phyloP scores from a whole-genome alignment of 2,797 vertebrate genomes.

The Manis javanica region DNA sequence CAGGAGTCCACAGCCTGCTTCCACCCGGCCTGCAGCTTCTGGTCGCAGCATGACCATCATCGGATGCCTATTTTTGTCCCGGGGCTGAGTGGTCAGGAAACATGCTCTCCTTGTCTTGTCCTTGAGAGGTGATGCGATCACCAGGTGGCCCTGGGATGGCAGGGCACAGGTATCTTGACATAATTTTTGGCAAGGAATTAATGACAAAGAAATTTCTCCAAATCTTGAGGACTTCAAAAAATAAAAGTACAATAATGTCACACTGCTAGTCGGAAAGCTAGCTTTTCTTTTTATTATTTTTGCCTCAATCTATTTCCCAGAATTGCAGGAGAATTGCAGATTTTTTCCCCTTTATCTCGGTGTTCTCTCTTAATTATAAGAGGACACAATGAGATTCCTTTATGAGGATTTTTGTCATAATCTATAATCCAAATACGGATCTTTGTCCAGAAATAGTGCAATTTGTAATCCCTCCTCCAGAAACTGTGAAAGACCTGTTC shows the following conservation, averaged over 20 bases:
- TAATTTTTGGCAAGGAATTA: slow-evolving; percentile 83
- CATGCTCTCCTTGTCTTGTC: slow-evolving; percentile 62
- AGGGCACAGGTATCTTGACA: slow-evolving; percentile 76
- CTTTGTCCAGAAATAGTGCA: slow-evolving; percentile 34
- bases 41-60: slow-evolving; percentile 48
- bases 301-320: slow-evolving; percentile 70
- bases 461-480: not conserved
- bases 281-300: slow-evolving; percentile 77
- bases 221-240: slow-evolving; percentile 71
- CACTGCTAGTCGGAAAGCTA: slow-evolving; percentile 74
- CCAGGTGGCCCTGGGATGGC: slow-evolving; percentile 77
- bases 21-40: slow-evolving; percentile 59
- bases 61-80: slow-evolving; percentile 1
- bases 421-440: not conserved
- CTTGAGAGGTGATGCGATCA: slow-evolving; percentile 47
- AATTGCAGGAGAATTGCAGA: slow-evolving; percentile 15
- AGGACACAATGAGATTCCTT: accelerated
- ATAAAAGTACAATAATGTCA: slow-evolving; percentile 28
- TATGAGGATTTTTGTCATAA: not conserved
- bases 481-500: not conserved
- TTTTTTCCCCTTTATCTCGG: not conserved
- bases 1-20: slow-evolving; percentile 58
- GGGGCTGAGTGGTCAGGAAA: slow-evolving; percentile 54
- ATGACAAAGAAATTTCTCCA: slow-evolving; percentile 80
- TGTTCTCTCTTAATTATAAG: not conserved